phyloP scores from a whole-genome alignment of 2,888 invertebrate genomes.

The Hedychridium roseum region DNA sequence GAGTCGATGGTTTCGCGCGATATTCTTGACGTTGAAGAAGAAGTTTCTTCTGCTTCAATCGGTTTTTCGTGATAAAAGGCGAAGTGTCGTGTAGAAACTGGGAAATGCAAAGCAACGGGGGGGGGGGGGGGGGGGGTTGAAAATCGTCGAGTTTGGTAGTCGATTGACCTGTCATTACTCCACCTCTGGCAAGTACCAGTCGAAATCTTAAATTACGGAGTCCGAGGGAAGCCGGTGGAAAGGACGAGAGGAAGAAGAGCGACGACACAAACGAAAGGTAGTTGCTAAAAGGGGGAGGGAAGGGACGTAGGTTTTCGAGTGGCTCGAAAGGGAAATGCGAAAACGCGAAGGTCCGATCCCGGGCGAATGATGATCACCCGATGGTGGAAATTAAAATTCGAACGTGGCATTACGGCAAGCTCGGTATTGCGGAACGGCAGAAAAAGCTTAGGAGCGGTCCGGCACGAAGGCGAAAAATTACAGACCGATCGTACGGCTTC shows the following conservation, averaged over 20 bases:
- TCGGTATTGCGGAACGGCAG: neutral
- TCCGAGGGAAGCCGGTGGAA: conserved; percentile 3
- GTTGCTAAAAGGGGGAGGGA: neutral
- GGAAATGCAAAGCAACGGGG: conserved; percentile 32
- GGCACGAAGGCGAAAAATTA: conserved; percentile 16
- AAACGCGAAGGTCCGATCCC: conserved; percentile 21
- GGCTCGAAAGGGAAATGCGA: conserved; percentile 34
- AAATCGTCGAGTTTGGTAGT: conserved; percentile 36
- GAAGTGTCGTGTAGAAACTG: too few relatives aligned
- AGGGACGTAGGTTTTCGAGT: neutral
- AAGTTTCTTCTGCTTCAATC: too few relatives aligned
- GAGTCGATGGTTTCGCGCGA: too few relatives aligned
- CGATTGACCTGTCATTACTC: conserved; percentile 37
- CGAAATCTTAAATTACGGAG: conserved; percentile 41
- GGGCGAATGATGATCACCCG: too few relatives aligned
- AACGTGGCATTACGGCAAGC: conserved; percentile 26
- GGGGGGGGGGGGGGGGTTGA: conserved; percentile 21
- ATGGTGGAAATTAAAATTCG: conserved; percentile 32
- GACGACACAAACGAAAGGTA: neutral
- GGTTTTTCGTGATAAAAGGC: too few relatives aligned
- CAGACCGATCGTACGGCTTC: too few relatives aligned
- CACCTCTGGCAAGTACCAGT: conserved; percentile 38
- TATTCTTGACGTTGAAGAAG: too few relatives aligned
- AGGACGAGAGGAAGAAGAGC: neutral
- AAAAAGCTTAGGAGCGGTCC: neutral